Percentiles rank a stretch among this genome's conserved stretches.
Evolutionary conservation across 2,113 vertebrate species (phyloP).

Genomic region (Centrocercus urophasianus): DNA sequence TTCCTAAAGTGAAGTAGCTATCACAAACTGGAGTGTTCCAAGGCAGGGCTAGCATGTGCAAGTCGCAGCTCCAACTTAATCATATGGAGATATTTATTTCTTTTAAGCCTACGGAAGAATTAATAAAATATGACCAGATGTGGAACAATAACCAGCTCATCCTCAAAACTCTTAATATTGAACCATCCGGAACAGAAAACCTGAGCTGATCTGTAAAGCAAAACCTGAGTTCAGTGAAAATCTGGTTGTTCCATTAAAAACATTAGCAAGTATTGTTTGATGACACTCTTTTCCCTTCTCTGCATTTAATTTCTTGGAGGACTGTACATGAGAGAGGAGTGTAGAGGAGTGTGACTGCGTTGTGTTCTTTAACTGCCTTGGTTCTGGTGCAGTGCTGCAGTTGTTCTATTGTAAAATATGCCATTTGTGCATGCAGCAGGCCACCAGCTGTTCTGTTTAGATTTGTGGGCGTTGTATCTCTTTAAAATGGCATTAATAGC

Average conservation of each 20-base stretch:
- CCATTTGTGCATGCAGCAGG: background rate
- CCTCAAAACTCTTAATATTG: background rate
- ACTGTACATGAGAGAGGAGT: background rate
- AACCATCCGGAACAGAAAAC: background rate
- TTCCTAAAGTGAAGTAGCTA: constrained; percentile 12
- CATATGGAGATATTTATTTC: background rate
- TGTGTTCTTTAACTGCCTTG: background rate
- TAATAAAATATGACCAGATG: background rate
- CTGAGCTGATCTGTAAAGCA: background rate
- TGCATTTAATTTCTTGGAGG: background rate
- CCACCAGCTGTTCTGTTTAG: background rate
- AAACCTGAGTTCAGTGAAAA: background rate
- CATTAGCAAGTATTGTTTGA: background rate
- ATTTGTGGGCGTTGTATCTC: background rate
- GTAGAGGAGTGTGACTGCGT: background rate
- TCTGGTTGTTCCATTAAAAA: background rate
- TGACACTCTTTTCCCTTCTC: background rate
- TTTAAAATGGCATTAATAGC: constrained; percentile 12
- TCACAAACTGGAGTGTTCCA: background rate
- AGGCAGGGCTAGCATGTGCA: background rate
- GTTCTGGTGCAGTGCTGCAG: background rate
- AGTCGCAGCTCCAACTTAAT: background rate
- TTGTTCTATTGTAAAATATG: background rate
- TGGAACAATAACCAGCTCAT: background rate
- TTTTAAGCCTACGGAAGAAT: background rate